These are phyloP conservation scores for Bombylius major DNA, from an alignment of 2,888 invertebrate genomes.

Conservation along the genomic window DNA sequence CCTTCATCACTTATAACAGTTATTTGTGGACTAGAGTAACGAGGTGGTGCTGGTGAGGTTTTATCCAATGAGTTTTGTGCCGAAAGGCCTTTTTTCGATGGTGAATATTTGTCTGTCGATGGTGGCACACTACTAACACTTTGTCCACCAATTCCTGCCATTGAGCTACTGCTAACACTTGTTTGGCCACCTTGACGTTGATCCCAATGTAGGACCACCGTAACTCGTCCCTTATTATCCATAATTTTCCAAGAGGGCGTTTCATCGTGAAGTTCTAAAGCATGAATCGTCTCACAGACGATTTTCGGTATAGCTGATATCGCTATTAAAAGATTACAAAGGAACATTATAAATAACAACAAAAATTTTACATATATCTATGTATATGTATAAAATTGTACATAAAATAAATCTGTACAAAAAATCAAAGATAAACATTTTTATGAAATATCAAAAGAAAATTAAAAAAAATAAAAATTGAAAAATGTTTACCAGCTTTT, in stretches of 20 bases:
- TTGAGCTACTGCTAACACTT: constrained; percentile 24
- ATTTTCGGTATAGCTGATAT: constrained; percentile 93
- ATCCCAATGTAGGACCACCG: constrained; percentile 94
- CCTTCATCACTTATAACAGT: constrained; percentile 91
- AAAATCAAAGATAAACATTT: too few relatives aligned
- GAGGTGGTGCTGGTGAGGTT: constrained; percentile 34
- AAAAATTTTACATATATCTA: too few relatives aligned
- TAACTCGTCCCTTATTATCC: constrained; percentile 95
- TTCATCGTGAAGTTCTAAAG: constrained; percentile 89
- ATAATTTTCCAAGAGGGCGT: constrained; percentile 97
- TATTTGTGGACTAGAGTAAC: constrained; percentile 67
- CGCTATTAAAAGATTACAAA: constrained; percentile 44
- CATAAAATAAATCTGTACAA: background rate
- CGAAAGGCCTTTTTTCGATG: constrained; percentile 40
- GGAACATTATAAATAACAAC: background rate
- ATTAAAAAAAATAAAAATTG: too few relatives aligned
- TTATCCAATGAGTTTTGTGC: constrained; percentile 54
- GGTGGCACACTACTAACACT: constrained; percentile 29
- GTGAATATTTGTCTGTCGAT: constrained; percentile 36
- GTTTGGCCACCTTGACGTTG: constrained; percentile 56
- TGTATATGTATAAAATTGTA: background rate
- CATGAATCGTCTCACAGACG: constrained; percentile 94
- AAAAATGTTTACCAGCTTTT: constrained; percentile 61
- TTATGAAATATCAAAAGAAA: too few relatives aligned
- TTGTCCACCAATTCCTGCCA: constrained; percentile 19